phyloP scores from a whole-genome alignment of 1,140 invertebrate species.

The Eulimnadia texana region DNA sequence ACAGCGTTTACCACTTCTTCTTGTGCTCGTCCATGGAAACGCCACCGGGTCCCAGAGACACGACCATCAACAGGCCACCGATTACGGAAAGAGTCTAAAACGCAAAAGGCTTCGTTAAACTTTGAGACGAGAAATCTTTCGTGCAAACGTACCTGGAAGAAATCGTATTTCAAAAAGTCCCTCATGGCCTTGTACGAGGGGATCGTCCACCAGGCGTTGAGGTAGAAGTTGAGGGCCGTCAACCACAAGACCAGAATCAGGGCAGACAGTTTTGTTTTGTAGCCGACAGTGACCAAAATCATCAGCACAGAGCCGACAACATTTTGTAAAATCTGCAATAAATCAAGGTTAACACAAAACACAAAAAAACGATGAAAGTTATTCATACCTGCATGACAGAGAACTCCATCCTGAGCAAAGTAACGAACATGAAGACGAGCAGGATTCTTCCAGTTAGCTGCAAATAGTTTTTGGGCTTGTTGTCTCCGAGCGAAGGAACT shows the following conservation, averaged over 20 bases:
- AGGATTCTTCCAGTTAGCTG: conserved; percentile 90
- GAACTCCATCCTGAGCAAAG: conserved; percentile 82
- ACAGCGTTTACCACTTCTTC: conserved; percentile 74
- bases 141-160: conserved; percentile 87
- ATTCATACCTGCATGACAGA: conserved; percentile 62
- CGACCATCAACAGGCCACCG: conserved; percentile 96
- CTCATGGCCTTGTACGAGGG: conserved; percentile 85
- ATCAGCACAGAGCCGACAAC: conserved; percentile 87
- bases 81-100: conserved; percentile 89
- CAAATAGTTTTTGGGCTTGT: conserved; percentile 94
- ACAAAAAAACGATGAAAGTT: conserved; percentile 8
- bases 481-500: conserved; percentile 89
- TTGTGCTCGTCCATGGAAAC: conserved; percentile 99
- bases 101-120: conserved; percentile 7
- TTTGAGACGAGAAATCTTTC: no score
- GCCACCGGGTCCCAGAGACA: conserved; percentile 91
- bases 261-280: conserved; percentile 96
- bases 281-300: conserved; percentile 90
- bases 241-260: conserved; percentile 83
- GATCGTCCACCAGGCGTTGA: conserved; percentile 96
- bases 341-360: conserved; percentile 10
- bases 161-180: conserved; percentile 99
- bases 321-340: conserved; percentile 61
- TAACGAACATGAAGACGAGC: conserved; percentile 97
- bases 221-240: conserved; percentile 81